These are phyloP conservation scores for Crossaster papposus DNA, from an alignment of 53 echinoderm and acorn worm genomes.

Conservation along the genomic window DNA sequence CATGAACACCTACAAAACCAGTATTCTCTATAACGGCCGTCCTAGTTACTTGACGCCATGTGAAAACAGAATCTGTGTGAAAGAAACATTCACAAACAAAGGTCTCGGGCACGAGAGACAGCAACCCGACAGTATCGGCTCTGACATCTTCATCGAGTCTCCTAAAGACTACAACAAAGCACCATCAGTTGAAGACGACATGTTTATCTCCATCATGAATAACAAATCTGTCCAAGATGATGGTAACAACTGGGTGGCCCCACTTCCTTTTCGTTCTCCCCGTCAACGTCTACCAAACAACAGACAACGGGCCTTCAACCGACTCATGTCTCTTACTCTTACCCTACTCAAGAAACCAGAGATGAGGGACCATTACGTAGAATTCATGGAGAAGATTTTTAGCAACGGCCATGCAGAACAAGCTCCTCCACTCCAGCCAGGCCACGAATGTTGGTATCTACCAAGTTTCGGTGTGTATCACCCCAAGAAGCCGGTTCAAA, in stretches of 20 bases:
- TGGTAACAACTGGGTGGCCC: constrained; percentile 44
- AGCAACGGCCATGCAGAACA: constrained; percentile 33
- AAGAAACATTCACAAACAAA: constrained; percentile 28
- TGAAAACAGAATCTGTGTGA: constrained; percentile 36
- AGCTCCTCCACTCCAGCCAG: constrained; percentile 42
- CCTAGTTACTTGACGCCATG: constrained; percentile 52
- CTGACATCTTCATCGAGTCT: constrained; percentile 16
- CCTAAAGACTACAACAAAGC: constrained; percentile 45
- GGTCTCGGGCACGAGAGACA: background rate
- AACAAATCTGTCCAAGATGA: constrained; percentile 24
- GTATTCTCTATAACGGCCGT: constrained; percentile 53
- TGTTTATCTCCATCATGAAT: constrained; percentile 47
- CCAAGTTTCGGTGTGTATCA: constrained; percentile 57
- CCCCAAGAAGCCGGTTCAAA: constrained; percentile 29
- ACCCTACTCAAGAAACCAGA: constrained; percentile 31
- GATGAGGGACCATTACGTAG: constrained; percentile 40
- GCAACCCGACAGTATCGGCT: background rate
- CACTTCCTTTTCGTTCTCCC: constrained; percentile 39
- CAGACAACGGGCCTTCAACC: constrained; percentile 43
- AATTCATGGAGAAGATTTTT: constrained; percentile 55
- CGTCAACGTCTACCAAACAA: constrained; percentile 53
- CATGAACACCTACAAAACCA: constrained; percentile 43
- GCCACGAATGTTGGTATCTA: constrained; percentile 55
- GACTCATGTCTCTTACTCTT: constrained; percentile 45
- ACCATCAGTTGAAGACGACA: constrained; percentile 38